Evolutionary conservation across 2,113 vertebrate species (phyloP).

Genomic region (Motacilla tschutschensis): DNA sequence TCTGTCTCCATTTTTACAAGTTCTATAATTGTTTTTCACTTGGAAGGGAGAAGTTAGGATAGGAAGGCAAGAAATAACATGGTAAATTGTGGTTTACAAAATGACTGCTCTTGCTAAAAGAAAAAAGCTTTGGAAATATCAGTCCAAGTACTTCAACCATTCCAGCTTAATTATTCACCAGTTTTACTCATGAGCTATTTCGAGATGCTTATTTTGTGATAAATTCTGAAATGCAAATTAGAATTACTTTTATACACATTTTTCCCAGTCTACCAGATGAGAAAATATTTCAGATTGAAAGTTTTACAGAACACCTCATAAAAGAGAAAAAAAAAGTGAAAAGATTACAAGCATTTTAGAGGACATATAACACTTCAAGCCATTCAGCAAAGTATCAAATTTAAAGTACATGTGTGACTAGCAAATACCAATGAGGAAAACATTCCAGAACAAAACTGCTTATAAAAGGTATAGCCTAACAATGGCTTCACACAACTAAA

Average conservation of each 20-base stretch:
- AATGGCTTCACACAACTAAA: not conserved
- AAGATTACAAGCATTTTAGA: not conserved
- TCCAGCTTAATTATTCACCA: not conserved
- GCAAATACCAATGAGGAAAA: not conserved
- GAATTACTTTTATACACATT: not conserved
- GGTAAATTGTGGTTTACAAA: not conserved
- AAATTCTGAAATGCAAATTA: not conserved
- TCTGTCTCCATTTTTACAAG: not conserved
- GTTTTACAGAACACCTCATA: not conserved
- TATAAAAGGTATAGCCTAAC: not conserved
- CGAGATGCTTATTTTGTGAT: not conserved
- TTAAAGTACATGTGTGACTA: not conserved
- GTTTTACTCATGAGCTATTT: not conserved
- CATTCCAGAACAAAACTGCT: not conserved
- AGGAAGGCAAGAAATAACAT: not conserved
- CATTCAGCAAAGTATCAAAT: not conserved
- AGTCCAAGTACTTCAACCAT: not conserved
- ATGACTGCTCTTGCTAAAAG: not conserved
- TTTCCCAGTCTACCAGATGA: not conserved
- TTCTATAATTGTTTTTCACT: not conserved
- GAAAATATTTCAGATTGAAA: not conserved
- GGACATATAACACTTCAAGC: not conserved
- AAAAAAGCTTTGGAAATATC: not conserved
- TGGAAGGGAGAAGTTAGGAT: rapidly evolving
- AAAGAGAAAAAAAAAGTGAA: not conserved